Percentiles rank a stretch among this genome's conserved stretches.
These are phyloP conservation scores for Centropristis striata DNA, from an alignment of 2,113 vertebrate genomes.

Conservation along the genomic window DNA sequence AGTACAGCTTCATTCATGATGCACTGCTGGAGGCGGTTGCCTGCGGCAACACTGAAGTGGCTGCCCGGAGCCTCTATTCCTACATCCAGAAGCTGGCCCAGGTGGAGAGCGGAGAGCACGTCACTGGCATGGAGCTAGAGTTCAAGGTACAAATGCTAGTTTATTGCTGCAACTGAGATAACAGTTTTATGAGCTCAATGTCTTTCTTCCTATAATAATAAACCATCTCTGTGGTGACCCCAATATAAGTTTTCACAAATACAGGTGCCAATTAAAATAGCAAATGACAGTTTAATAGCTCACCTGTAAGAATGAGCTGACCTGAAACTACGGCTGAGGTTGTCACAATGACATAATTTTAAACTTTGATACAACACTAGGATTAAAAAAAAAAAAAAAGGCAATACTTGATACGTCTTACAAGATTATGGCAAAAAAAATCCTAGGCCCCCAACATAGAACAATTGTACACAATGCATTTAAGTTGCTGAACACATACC, in stretches of 20 bases:
- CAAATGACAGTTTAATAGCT: not conserved
- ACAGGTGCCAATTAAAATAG: not conserved
- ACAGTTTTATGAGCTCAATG: not conserved
- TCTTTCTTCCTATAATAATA: not conserved
- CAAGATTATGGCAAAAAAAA: too few relatives aligned
- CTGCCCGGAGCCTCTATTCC: slow-evolving; percentile 94
- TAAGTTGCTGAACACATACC: too few relatives aligned
- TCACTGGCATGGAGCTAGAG: slow-evolving; percentile 98
- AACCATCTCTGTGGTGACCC: not conserved
- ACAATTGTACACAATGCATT: too few relatives aligned
- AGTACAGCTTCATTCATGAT: slow-evolving; percentile 99
- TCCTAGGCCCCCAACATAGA: too few relatives aligned
- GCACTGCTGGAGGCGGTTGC: slow-evolving; percentile 97
- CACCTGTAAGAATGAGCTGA: not conserved
- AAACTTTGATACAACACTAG: too few relatives aligned
- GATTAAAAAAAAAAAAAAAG: too few relatives aligned
- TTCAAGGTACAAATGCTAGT: slow-evolving; percentile 90
- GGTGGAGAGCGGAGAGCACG: slow-evolving; percentile 94
- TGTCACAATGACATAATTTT: too few relatives aligned
- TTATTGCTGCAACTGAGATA: not conserved
- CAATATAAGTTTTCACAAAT: not conserved
- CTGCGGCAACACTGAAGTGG: slow-evolving; percentile 97
- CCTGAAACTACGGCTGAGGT: not conserved
- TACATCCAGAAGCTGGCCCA: slow-evolving; percentile 98
- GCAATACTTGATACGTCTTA: too few relatives aligned